Evolutionary conservation across 2,888 invertebrate genomes (phyloP), one percentile per base, ranked within the genome.

Genomic region (Salpingus planirostris): DNA sequence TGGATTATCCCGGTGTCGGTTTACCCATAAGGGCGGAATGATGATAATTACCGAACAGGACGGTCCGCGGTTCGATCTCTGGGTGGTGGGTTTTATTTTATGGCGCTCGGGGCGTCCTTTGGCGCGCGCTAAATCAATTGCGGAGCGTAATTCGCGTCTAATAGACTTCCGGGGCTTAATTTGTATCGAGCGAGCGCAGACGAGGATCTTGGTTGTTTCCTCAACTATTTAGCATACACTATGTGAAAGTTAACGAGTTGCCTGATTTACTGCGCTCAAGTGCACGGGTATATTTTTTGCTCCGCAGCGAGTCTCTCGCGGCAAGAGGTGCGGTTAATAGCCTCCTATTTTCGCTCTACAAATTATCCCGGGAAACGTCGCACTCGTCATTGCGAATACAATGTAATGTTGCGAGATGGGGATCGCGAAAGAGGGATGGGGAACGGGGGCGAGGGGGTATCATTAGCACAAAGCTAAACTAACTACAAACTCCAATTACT

Each of bases 301-400:
- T 21, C 33, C 27, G 25, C 31, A 38, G 37, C 33, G n/a, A n/a
- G n/a, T n/a, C n/a, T n/a, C n/a, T n/a, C n/a, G 39, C 35, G 27
- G 31, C 21, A 24, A 31, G 39, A 42, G 42, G 39, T 43, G 43
- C 40, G 43, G 36, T 36, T 43, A 40, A 40, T 43, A 35, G 36
- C 36, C 31, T n/a, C 27, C 36, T 36, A 36, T 36, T 36, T 36
- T 36, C 31, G 30, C 31, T 29, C 34, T 31, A 36, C 36, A 36
- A 36, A 36, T 36, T 36, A 36, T 31, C 31, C 27, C 29, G 15
- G 24, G 36, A 36, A 31, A 31, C 27, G 31, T 31, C 23, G 12
- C 21, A 21, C 18, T 21, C 21, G 14, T 35, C 15, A 24, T 27
- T 22, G 11, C 10, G 18, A 8, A 8, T 27, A 36, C 36, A 36